phyloP scores from a whole-genome alignment of 2,797 vertebrate genomes.

The Sebastes umbrosus region DNA sequence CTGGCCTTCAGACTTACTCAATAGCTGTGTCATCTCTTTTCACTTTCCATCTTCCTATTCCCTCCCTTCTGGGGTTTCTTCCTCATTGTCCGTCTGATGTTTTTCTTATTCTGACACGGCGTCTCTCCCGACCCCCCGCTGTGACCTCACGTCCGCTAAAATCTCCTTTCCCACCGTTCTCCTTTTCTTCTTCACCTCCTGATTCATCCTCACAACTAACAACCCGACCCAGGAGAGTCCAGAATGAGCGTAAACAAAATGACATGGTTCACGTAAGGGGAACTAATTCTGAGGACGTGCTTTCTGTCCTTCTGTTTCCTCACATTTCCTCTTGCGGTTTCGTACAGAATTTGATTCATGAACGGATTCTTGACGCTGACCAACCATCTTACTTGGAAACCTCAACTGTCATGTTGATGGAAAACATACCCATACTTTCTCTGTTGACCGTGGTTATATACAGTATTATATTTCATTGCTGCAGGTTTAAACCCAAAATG shows the following conservation, averaged over 20 bases:
- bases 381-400: conserved; percentile 11
- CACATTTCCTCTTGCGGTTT: conserved; percentile 36
- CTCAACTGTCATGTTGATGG: neutral
- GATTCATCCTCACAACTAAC: conserved; percentile 1
- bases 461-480: neutral
- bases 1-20: conserved; percentile 47
- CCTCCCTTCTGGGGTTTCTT: conserved; percentile 64
- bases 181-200: neutral
- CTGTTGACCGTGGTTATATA: neutral
- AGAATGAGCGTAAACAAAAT: neutral
- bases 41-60: conserved; percentile 70
- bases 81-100: conserved; percentile 47
- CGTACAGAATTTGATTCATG: conserved; percentile 60
- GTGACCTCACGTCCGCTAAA: conserved; percentile 22
- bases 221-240: neutral
- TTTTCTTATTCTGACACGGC: conserved; percentile 31
- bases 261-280: conserved; percentile 1
- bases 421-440: neutral
- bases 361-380: conserved; percentile 2
- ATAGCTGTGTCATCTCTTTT: conserved; percentile 65
- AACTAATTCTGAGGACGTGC: conserved; percentile 21
- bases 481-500: neutral
- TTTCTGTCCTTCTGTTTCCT: conserved; percentile 45
- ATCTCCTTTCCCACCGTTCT: conserved; percentile 51
- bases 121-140: conserved; percentile 25